Base-by-base conservation (phyloP, 2,113 vertebrate genomes). In the Urocolius indicus region DNA sequence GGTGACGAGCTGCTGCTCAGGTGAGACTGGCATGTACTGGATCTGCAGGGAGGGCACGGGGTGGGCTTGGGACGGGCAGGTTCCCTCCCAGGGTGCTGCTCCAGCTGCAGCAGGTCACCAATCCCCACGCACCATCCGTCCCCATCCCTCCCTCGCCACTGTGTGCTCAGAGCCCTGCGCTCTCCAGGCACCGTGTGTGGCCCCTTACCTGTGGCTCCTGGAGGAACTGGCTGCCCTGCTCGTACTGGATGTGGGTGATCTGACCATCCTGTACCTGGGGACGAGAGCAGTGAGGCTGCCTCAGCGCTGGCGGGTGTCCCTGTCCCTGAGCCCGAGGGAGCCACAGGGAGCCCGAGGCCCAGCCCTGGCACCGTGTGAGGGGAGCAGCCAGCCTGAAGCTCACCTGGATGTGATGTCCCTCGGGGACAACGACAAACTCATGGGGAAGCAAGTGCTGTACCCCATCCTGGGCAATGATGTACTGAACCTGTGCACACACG, bases 391-490 rank as follows among this genome's bases (percentile, higher is more conserved):
- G 48, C 13, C 48, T 5, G 32, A 24, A 46, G 65, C 96, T 97
- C 77, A 99, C 99, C 99, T 99, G 99, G 96, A 99, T 99, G 74
- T 99, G 99, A 95, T 99, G 99, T 43, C 99, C 99, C 68, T 99
- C 99, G 3, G 99, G 98, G 23, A 99, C 98, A 13, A 99, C 99
- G 2, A 99, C 99, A 10, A 99, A 99, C 76, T 99, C 99, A 30
- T 99, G 99, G 38, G 99, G 99, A 78, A 99, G 97, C n/a, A 99
- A 96, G 92, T 99, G 99, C 38, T 98, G 98, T 27, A 99, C 98
- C 1, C 99, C 98, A 1, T 99, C 99, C 97, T 99, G 99, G 43
- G 99, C 99, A 95, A 99, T 99, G 85, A 99, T 99, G 55, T 99
- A 99, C 95, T 99, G 99, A 29, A 99, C 99, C 99, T 99, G 96